A percentile compares a stretch with the other conserved stretches of the same genome.
These are phyloP conservation scores for Leptosomus discolor DNA, from an alignment of 2,113 vertebrate genomes.

Conservation along the genomic window DNA sequence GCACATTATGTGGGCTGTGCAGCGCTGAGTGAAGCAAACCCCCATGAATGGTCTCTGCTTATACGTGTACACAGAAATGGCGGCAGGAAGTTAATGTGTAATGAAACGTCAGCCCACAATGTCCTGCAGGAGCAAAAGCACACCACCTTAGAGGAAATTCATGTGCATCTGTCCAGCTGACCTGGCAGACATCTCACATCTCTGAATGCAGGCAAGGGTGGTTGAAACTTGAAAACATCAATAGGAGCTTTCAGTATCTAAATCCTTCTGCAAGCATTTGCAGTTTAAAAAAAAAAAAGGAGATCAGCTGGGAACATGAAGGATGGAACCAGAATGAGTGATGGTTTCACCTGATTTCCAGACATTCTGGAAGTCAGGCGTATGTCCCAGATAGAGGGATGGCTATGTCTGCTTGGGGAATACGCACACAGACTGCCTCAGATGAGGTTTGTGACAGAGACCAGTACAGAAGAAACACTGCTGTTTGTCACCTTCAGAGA, in stretches of 20 bases:
- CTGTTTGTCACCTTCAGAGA: neutral
- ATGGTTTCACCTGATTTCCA: neutral
- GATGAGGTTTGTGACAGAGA: neutral
- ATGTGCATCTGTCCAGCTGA: neutral
- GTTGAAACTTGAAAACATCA: neutral
- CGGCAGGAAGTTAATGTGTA: neutral
- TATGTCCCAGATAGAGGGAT: neutral
- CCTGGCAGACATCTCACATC: neutral
- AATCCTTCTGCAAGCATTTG: neutral
- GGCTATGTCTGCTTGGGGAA: neutral
- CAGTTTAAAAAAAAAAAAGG: neutral
- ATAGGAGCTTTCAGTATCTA: neutral
- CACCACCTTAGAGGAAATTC: neutral
- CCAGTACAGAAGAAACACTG: neutral
- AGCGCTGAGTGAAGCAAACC: neutral
- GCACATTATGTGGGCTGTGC: neutral
- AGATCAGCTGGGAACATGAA: neutral
- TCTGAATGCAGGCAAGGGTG: neutral
- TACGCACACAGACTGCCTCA: fast-evolving
- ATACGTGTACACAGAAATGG: neutral
- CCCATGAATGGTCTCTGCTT: neutral
- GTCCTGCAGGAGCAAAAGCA: neutral
- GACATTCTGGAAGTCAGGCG: fast-evolving
- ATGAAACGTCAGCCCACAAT: neutral
- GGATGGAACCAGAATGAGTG: neutral